Percentiles rank a stretch among this genome's conserved stretches.
phyloP scores from a whole-genome alignment of 2,888 invertebrate genomes.

The Neoaliturus tenellus region DNA sequence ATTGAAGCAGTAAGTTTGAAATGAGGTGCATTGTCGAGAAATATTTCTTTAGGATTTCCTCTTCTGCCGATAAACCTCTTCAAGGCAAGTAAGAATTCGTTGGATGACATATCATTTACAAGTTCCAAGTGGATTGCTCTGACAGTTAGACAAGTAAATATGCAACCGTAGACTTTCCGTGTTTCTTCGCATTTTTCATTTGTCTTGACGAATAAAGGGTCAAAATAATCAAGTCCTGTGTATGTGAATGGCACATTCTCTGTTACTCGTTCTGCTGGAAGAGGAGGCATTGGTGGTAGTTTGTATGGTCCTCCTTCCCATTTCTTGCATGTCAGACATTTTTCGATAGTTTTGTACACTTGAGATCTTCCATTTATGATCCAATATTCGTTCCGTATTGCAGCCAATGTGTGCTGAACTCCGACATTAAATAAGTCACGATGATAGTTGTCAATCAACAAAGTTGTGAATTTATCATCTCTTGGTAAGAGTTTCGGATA shows the following conservation, averaged over 20 bases:
- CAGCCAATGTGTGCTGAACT: conserved; percentile 32
- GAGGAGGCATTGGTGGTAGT: conserved; percentile 39
- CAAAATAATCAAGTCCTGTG: conserved; percentile 57
- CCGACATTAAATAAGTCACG: no score
- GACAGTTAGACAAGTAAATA: neutral
- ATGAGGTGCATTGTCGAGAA: neutral
- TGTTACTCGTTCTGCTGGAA: conserved; percentile 38
- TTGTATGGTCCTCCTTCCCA: conserved; percentile 41
- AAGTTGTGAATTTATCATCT: neutral
- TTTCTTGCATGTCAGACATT: conserved; percentile 10
- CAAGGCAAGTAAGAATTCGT: neutral
- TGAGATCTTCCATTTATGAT: conserved; percentile 3
- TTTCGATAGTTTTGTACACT: conserved; percentile 1
- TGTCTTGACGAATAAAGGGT: conserved; percentile 3
- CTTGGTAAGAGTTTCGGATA: conserved; percentile 47
- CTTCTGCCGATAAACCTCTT: neutral
- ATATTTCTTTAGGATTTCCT: neutral
- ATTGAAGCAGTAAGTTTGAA: neutral
- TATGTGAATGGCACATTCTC: conserved; percentile 26
- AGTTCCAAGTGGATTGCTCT: neutral
- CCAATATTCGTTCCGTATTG: conserved; percentile 37
- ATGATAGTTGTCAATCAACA: conserved; percentile 33
- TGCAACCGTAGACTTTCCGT: neutral
- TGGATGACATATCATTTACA: neutral
- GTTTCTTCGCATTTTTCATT: neutral